These are phyloP conservation scores for Halyomorpha halys DNA, from an alignment of 1,140 invertebrate species.

Conservation along the genomic window DNA sequence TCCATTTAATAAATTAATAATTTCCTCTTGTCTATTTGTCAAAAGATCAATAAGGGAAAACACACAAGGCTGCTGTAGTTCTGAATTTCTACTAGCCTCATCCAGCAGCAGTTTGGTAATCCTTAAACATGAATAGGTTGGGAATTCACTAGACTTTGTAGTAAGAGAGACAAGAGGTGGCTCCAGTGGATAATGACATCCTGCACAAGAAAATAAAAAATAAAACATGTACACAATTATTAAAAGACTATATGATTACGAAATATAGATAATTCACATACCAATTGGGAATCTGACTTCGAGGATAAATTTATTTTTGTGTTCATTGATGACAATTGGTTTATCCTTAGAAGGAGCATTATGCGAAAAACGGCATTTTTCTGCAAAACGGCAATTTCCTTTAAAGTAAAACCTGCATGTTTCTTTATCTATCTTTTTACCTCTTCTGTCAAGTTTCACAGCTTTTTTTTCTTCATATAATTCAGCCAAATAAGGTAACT, in stretches of 20 bases:
- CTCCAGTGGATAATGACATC: slow-evolving; percentile 56
- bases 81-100: slow-evolving; percentile 50
- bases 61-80: slow-evolving; percentile 52
- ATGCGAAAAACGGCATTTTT: slow-evolving; percentile 62
- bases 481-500: slow-evolving; percentile 53
- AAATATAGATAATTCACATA: slow-evolving; percentile 31
- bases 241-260: background rate
- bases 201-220: slow-evolving; percentile 31
- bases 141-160: slow-evolving; percentile 44
- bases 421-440: slow-evolving; percentile 38
- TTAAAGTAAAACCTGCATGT: slow-evolving; percentile 54
- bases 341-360: slow-evolving; percentile 39
- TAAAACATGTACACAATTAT: slow-evolving; percentile 2
- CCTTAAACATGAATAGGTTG: slow-evolving; percentile 47
- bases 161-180: slow-evolving; percentile 56
- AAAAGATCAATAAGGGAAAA: slow-evolving; percentile 57
- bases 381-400: slow-evolving; percentile 55
- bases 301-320: slow-evolving; percentile 43
- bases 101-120: slow-evolving; percentile 50
- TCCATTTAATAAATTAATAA: slow-evolving; percentile 46
- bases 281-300: slow-evolving; percentile 61
- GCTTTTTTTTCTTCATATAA: slow-evolving; percentile 34
- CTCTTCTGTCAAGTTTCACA: background rate
- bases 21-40: slow-evolving; percentile 51
- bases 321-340: slow-evolving; percentile 34